Base-by-base conservation (phyloP, 2,113 vertebrate species). In the Scytalopus superciliaris region DNA sequence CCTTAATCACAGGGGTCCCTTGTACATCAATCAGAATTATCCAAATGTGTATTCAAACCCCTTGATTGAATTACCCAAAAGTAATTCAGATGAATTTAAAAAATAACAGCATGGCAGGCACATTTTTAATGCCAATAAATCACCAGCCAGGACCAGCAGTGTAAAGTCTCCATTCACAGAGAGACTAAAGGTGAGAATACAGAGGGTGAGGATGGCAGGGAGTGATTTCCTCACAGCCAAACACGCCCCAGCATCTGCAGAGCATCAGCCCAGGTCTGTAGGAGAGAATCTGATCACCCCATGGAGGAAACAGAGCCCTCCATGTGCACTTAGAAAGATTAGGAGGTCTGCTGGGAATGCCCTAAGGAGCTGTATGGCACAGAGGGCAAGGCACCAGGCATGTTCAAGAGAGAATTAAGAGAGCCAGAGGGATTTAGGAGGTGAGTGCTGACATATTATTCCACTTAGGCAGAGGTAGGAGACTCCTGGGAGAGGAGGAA, bases 1-100 rank as follows among this genome's bases (percentile, higher is more conserved):
- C 82, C 31, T 91, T 56, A 74, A 64, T 77, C 78, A 83, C 70
- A 27, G 72, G 5, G 19, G 19, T 8, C 47, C 56, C 64, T 63
- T 64, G 39, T 44, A 19, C 76, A 89, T 84, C 87, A 90, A 77
- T 88, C 90, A 80, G 17, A 90, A 86, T 91, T 89, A 93, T 47
- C 25, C 85, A 93, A 78, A 88, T 64, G 56, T 33, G 64, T 27
- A 52, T 84, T 93, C 68, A 90, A 84, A 88, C 79, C 27, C 64
- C 44, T 83, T 75, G 85, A 93, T 6, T 88, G 82, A 94, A 84
- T 90, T 86, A 94, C 45, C 82, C 73, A 59, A 86, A 93, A 94
- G 47, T 67, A 85, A 94, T 76, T 31, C 59, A 22, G 42, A 37
- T 31, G 1, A 77, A 81, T 78, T 50, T 74, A 7, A 93, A 93